A percentile compares a stretch with the other conserved stretches of the same genome.
These are phyloP conservation scores for Scophthalmus maximus DNA, from an alignment of 2,113 vertebrate species.

Conservation along the genomic window DNA sequence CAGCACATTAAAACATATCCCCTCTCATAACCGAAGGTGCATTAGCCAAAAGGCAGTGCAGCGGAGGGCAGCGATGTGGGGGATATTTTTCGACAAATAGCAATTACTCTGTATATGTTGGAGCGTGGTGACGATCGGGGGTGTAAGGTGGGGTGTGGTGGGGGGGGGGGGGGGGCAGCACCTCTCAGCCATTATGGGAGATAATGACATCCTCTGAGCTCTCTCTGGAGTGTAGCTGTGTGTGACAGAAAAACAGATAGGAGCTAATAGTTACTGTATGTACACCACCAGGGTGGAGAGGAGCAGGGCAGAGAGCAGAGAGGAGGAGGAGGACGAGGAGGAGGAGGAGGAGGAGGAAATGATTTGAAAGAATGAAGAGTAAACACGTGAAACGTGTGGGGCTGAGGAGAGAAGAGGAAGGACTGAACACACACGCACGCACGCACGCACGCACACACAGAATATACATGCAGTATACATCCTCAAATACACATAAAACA, in stretches of 20 bases:
- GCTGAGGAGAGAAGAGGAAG: conserved; percentile 12
- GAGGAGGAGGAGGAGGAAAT: background rate
- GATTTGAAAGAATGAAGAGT: conserved; percentile 28
- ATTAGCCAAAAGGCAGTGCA: conserved; percentile 7
- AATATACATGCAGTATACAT: background rate
- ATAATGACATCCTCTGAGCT: conserved; percentile 76
- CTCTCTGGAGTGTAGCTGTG: conserved; percentile 68
- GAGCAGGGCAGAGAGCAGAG: background rate
- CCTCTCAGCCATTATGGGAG: conserved; percentile 68
- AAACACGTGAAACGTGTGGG: conserved; percentile 31
- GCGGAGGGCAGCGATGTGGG: conserved; percentile 24
- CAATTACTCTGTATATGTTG: conserved; percentile 56
- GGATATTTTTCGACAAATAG: conserved; percentile 72
- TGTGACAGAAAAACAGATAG: conserved; percentile 74
- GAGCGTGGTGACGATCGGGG: conserved; percentile 21
- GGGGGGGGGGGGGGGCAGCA: conserved; percentile 20
- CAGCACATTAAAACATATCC: conserved; percentile 43
- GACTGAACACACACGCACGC: background rate
- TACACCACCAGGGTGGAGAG: conserved; percentile 52
- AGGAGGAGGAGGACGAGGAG: background rate
- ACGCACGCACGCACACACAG: background rate
- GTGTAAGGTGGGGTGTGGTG: background rate
- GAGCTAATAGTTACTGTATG: conserved; percentile 76
- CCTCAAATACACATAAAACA: background rate
- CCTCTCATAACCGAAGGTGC: conserved; percentile 22